Percentiles rank a stretch among this genome's conserved stretches.
phyloP scores from a whole-genome alignment of 1,140 invertebrate species.

The Maconellicoccus hirsutus region DNA sequence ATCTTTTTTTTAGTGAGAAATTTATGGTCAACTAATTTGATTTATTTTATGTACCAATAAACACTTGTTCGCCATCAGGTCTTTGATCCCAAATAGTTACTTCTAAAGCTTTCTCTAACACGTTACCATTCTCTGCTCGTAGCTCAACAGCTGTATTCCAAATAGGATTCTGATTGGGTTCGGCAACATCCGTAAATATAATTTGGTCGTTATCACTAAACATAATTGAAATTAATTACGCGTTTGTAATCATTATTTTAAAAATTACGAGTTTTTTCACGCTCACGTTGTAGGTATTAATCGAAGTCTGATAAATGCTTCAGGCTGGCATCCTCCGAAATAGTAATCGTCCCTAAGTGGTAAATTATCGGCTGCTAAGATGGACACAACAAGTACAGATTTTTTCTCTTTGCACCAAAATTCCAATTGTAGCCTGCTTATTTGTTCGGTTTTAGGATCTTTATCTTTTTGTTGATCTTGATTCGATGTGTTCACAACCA shows the following conservation, averaged over 20 bases:
- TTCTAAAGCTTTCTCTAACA: conserved; percentile 67
- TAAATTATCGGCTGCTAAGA: conserved; percentile 71
- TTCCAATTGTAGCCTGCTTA: conserved; percentile 67
- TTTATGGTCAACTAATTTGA: too few relatives aligned
- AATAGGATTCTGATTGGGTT: conserved; percentile 68
- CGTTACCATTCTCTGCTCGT: conserved; percentile 48
- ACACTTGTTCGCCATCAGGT: conserved; percentile 65
- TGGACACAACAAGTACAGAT: conserved; percentile 64
- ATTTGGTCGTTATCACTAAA: conserved; percentile 54
- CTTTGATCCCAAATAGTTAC: conserved; percentile 79
- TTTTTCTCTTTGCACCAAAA: conserved; percentile 73
- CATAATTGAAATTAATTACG: conserved; percentile 27
- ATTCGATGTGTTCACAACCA: neutral
- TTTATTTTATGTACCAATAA: conserved; percentile 45
- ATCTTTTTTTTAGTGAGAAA: too few relatives aligned
- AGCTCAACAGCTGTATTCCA: conserved; percentile 84
- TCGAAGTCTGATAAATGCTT: conserved; percentile 69
- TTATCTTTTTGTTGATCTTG: conserved; percentile 14
- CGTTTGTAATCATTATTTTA: neutral
- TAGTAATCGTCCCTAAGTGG: conserved; percentile 58
- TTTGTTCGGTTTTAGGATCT: conserved; percentile 30
- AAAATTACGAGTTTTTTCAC: neutral
- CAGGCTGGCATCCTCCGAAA: conserved; percentile 58
- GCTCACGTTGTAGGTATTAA: conserved; percentile 64
- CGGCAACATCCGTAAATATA: conserved; percentile 66